A percentile compares a stretch with the other conserved stretches of the same genome.
These are phyloP conservation scores for Pyrocoelia pectoralis DNA, from an alignment of 2,888 invertebrate species.

Conservation along the genomic window DNA sequence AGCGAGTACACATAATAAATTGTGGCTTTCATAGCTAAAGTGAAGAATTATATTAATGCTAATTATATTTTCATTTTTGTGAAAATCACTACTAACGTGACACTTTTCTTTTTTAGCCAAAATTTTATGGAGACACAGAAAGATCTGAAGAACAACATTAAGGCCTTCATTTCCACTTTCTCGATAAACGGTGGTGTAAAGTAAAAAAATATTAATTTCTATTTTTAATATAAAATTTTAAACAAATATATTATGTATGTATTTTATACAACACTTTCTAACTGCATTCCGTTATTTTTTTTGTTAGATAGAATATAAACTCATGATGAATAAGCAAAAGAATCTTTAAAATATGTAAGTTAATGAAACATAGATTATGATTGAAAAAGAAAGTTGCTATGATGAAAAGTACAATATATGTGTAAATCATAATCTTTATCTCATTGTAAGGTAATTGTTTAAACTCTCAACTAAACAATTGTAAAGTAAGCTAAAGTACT, in stretches of 20 bases:
- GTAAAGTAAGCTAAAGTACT: background rate
- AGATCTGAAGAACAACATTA: constrained; percentile 64
- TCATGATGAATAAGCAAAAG: background rate
- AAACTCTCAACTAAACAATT: constrained; percentile 1
- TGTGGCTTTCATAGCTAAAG: too few species aligned
- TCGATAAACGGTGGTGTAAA: constrained; percentile 12
- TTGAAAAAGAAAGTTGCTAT: background rate
- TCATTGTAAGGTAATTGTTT: background rate
- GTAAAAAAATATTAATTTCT: constrained; percentile 20
- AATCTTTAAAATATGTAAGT: background rate
- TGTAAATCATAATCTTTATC: background rate
- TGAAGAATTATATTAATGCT: too few species aligned
- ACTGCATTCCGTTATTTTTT: constrained; percentile 4
- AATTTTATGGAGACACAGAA: constrained; percentile 71
- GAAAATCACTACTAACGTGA: too few species aligned
- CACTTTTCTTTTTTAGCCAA: constrained; percentile 64
- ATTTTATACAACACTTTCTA: constrained; percentile 10
- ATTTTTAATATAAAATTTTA: constrained; percentile 22
- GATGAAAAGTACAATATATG: background rate
- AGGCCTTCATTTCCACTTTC: constrained; percentile 31
- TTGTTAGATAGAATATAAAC: background rate
- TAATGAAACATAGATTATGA: background rate
- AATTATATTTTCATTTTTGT: too few species aligned
- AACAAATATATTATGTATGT: constrained; percentile 12
- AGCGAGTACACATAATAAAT: too few species aligned